Base-by-base conservation (phyloP, 2,797 vertebrate genomes). In the Phoeniculus purpureus region DNA sequence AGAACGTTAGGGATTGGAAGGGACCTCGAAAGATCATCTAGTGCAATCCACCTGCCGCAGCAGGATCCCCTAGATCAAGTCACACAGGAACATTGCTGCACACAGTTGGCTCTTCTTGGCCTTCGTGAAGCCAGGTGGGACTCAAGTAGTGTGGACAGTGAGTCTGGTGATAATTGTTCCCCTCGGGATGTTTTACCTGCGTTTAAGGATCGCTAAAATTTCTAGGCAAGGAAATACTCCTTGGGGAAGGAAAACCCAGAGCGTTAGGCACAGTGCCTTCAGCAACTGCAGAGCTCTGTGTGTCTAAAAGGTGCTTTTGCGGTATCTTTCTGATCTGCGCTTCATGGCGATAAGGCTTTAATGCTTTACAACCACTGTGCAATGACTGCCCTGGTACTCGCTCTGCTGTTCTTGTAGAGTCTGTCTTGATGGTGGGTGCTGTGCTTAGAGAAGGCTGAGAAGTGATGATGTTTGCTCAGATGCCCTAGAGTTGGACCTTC, bases 391-490 rank as follows among this genome's bases (percentile, higher is more conserved):
- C 25, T 9, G 14, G 25, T 29, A 11, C 2, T 5, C 22, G 62
- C n/a, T 70, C 10, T 56, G 64, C 64, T 27, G 0, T 60, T 68
- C 17, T 26, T 13, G 2, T 7, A 2, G 47, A 29, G 23, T 21
- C n/a, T 0, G 7, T 10, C 1, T 1, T 10, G 45, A 10, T 29
- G 29, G 50, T n/a, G 32, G n/a, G 9, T 56, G 50, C 45, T n/a
- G 34, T 29, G 60, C 59, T 17, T 2, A 10, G 47, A 29, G 56
- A 8, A 32, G 7, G 15, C 31, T 64, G 31, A 26, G 66, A 29
- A 37, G 9, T 18, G 3, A 3, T 25, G 34, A 25, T 6, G 1
- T 20, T 59, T 80, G 56, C 56, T 70, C 16, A 3, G 26, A 19
- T 81, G 64, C 31, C 51, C 25, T 52, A 11, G 15, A 10, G 21